phyloP scores from a whole-genome alignment of 2,797 vertebrate genomes.

The Tenualosa ilisha region DNA sequence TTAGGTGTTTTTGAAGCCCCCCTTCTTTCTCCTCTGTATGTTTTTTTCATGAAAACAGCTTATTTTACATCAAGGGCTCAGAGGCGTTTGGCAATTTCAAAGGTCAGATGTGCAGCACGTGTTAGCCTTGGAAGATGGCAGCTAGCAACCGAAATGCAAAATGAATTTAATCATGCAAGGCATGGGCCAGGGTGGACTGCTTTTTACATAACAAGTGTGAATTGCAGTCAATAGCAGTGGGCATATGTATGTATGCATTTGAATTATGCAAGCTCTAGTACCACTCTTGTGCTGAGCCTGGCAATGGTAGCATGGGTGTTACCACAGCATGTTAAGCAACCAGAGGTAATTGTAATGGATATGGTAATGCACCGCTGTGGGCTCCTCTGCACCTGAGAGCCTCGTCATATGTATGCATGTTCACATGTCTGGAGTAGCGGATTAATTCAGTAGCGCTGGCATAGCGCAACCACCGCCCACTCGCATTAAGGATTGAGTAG shows the following conservation, averaged over 20 bases:
- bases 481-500: slow-evolving; percentile 20
- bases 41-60: background rate
- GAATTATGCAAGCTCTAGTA: background rate
- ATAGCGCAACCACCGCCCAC: slow-evolving; percentile 31
- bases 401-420: slow-evolving; percentile 39
- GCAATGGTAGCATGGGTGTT: background rate
- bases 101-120: background rate
- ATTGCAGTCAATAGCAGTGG: background rate
- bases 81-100: background rate
- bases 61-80: slow-evolving; percentile 2
- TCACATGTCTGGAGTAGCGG: slow-evolving; percentile 28
- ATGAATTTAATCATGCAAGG: background rate
- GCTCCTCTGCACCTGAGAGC: slow-evolving; percentile 21
- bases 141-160: background rate
- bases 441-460: slow-evolving; percentile 45
- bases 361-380: background rate
- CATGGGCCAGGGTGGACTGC: background rate
- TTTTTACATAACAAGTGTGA: background rate
- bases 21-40: too few relatives aligned
- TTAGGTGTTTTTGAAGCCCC: background rate
- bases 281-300: background rate
- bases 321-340: background rate
- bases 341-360: background rate
- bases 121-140: background rate
- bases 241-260: slow-evolving; percentile 2